These are phyloP conservation scores for Acleris holmiana DNA, from an alignment of 2,888 invertebrate species.

Conservation along the genomic window DNA sequence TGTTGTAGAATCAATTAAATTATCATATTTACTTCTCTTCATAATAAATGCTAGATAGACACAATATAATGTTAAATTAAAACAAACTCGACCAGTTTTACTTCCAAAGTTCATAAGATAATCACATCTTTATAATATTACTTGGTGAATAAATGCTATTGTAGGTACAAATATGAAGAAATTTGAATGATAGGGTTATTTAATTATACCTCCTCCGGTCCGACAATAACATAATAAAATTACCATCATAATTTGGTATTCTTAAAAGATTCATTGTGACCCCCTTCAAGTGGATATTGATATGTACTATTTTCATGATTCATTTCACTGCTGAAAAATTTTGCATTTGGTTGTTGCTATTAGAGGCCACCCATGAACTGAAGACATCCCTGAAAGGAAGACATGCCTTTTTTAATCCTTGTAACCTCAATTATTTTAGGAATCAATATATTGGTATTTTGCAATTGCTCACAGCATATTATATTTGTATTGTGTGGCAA, in stretches of 20 bases:
- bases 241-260: slow-evolving; percentile 10
- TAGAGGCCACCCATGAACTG: slow-evolving; percentile 94
- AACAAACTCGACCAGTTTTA: neutral
- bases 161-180: neutral
- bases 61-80: slow-evolving; percentile 6
- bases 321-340: slow-evolving; percentile 92
- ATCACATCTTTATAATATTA: too few relatives aligned
- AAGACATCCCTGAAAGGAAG: slow-evolving; percentile 92
- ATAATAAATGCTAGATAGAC: slow-evolving; percentile 19
- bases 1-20: too few relatives aligned
- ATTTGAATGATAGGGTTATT: neutral
- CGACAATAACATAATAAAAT: slow-evolving; percentile 17
- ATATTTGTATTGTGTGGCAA: neutral
- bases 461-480: neutral
- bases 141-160: neutral
- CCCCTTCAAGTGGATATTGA: slow-evolving; percentile 39
- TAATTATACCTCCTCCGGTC: neutral
- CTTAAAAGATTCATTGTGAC: slow-evolving; percentile 33
- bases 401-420: slow-evolving; percentile 40
- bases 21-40: neutral
- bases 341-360: slow-evolving; percentile 92
- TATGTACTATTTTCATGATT: slow-evolving; percentile 49
- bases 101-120: too few relatives aligned
- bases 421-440: neutral
- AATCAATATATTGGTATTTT: too few relatives aligned